A percentile compares a stretch with the other conserved stretches of the same genome.
These are phyloP conservation scores for Struthidea cinerea DNA, from an alignment of 2,113 vertebrate genomes.

Conservation along the genomic window DNA sequence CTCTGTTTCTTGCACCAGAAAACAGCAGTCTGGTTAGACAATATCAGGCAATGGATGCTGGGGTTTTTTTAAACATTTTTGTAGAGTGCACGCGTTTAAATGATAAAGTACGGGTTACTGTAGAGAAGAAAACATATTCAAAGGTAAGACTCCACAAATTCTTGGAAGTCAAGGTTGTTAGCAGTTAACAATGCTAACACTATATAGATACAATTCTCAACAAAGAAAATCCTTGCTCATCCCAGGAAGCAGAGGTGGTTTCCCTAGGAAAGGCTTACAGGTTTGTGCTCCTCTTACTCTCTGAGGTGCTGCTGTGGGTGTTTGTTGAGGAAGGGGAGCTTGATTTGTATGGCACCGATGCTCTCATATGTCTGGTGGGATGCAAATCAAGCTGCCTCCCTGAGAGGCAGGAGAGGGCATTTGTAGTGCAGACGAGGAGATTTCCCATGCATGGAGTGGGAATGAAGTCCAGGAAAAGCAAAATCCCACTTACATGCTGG, in stretches of 20 bases:
- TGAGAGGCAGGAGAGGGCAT: background rate
- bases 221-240: background rate
- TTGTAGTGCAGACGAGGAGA: background rate
- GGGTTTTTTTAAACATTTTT: background rate
- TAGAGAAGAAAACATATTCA: background rate
- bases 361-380: rapidly evolving
- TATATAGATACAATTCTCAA: background rate
- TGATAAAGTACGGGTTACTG: background rate
- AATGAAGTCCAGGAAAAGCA: background rate
- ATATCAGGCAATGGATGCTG: background rate
- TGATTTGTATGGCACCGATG: background rate
- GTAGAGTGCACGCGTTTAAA: background rate
- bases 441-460: background rate
- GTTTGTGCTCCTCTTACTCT: background rate
- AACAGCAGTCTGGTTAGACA: background rate
- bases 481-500: background rate
- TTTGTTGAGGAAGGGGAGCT: background rate
- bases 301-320: background rate
- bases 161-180: background rate
- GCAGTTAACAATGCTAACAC: background rate
- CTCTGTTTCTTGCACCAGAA: background rate
- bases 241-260: background rate
- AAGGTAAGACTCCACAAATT: background rate
- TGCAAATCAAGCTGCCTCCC: background rate
- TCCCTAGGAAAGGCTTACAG: background rate